Evolutionary conservation across 2,797 vertebrate genomes (phyloP).

Genomic region (Sebastes ruberrimus): DNA sequence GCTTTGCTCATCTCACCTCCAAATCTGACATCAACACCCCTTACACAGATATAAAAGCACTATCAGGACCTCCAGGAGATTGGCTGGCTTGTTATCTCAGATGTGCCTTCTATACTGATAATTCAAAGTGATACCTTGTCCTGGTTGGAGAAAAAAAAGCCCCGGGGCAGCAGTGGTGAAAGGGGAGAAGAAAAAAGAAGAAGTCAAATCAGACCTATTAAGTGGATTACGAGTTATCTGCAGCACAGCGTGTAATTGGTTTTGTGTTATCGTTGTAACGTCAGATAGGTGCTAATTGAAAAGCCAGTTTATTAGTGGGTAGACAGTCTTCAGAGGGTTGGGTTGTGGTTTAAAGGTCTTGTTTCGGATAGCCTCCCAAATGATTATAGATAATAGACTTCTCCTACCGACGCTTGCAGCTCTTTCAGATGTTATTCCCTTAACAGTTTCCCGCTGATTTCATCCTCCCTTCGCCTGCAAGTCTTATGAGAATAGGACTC

Average conservation of each 20-base stretch:
- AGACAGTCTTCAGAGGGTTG: constrained; percentile 60
- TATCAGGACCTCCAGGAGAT: constrained; percentile 41
- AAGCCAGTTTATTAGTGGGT: constrained; percentile 70
- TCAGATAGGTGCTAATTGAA: constrained; percentile 80
- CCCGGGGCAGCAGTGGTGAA: constrained; percentile 17
- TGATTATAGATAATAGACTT: constrained; percentile 65
- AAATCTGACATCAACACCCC: constrained; percentile 48
- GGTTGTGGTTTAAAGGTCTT: constrained; percentile 70
- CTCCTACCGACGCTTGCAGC: constrained; percentile 26
- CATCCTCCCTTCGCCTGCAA: constrained; percentile 28
- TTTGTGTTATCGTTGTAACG: constrained; percentile 75
- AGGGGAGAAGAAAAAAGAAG: constrained; percentile 38
- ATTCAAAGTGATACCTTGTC: constrained; percentile 65
- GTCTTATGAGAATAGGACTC: constrained; percentile 27
- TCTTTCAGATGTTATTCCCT: constrained; percentile 38
- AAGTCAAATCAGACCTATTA: constrained; percentile 74
- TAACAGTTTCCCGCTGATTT: constrained; percentile 31
- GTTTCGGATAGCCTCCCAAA: constrained; percentile 63
- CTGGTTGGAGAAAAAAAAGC: constrained; percentile 51
- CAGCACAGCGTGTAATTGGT: constrained; percentile 76
- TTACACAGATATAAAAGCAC: constrained; percentile 34
- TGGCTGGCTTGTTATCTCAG: constrained; percentile 34
- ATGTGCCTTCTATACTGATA: constrained; percentile 55
- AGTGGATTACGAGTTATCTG: constrained; percentile 77
- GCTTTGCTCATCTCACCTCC: constrained; percentile 28